A percentile compares a stretch with the other conserved stretches of the same genome.
Evolutionary conservation across 1,140 invertebrate genomes (phyloP).

Genomic region (Drosophila melanica): DNA sequence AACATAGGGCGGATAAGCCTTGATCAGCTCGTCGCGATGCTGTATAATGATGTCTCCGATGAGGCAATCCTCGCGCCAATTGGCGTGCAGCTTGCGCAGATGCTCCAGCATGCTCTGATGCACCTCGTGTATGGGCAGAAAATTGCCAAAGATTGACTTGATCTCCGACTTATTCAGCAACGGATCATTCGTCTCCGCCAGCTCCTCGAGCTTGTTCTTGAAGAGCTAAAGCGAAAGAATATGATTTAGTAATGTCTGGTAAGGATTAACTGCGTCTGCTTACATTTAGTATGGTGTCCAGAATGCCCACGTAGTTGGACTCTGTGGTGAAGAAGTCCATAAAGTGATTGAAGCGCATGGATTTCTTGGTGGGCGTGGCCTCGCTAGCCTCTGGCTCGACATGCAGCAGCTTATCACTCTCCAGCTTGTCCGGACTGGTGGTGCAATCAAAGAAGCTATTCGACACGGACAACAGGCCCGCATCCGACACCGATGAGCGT

Average conservation of each 20-base stretch:
- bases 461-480: slow-evolving; percentile 91
- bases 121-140: slow-evolving; percentile 96
- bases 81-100: slow-evolving; percentile 84
- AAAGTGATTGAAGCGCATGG: slow-evolving; percentile 91
- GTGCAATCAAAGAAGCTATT: slow-evolving; percentile 95
- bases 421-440: slow-evolving; percentile 88
- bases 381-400: slow-evolving; percentile 85
- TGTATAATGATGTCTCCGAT: slow-evolving; percentile 95
- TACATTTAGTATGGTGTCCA: slow-evolving; percentile 95
- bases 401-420: slow-evolving; percentile 73
- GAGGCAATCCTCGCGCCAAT: slow-evolving; percentile 93
- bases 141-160: slow-evolving; percentile 98
- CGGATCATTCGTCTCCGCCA: slow-evolving; percentile 89
- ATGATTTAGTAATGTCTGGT: slow-evolving; percentile 23
- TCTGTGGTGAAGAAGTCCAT: slow-evolving; percentile 98
- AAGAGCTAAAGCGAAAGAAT: slow-evolving; percentile 89
- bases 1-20: slow-evolving; percentile 98
- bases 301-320: slow-evolving; percentile 97
- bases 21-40: slow-evolving; percentile 92
- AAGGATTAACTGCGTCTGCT: not conserved
- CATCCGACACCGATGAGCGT: slow-evolving; percentile 92
- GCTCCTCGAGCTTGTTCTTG: slow-evolving; percentile 95
- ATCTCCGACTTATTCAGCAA: slow-evolving; percentile 96
- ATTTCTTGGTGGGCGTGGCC: slow-evolving; percentile 85
- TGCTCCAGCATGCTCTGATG: slow-evolving; percentile 91